These are phyloP conservation scores for Masticophis lateralis DNA, from an alignment of 2,797 vertebrate genomes.

Conservation along the genomic window DNA sequence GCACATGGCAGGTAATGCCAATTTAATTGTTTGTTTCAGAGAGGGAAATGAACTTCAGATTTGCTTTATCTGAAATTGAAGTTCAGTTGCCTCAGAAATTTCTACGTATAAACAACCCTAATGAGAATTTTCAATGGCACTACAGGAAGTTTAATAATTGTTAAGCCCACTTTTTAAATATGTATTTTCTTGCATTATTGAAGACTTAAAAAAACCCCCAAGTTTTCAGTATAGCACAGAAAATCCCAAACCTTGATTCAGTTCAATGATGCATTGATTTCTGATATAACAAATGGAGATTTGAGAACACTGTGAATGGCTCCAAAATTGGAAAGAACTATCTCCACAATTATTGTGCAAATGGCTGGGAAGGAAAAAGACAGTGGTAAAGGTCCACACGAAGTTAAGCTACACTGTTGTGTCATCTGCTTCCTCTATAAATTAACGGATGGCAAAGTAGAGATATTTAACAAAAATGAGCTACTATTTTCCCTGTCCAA, in stretches of 20 bases:
- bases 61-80: background rate
- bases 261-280: background rate
- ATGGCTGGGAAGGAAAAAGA: background rate
- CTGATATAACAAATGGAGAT: background rate
- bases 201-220: background rate
- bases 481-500: background rate
- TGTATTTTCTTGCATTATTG: background rate
- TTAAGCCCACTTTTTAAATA: background rate
- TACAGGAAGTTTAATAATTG: background rate
- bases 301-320: background rate
- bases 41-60: background rate
- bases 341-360: background rate
- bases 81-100: background rate
- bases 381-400: background rate
- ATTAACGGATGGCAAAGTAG: background rate
- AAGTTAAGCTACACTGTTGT: background rate
- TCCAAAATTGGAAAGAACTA: background rate
- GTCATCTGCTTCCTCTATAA: background rate
- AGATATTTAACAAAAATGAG: background rate
- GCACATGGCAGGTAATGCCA: background rate
- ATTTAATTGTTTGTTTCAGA: background rate
- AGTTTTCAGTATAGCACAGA: background rate
- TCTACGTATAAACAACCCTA: background rate
- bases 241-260: background rate
- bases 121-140: background rate